phyloP scores from a whole-genome alignment of 2,113 vertebrate genomes.

The Chascanopsetta lugubris region DNA sequence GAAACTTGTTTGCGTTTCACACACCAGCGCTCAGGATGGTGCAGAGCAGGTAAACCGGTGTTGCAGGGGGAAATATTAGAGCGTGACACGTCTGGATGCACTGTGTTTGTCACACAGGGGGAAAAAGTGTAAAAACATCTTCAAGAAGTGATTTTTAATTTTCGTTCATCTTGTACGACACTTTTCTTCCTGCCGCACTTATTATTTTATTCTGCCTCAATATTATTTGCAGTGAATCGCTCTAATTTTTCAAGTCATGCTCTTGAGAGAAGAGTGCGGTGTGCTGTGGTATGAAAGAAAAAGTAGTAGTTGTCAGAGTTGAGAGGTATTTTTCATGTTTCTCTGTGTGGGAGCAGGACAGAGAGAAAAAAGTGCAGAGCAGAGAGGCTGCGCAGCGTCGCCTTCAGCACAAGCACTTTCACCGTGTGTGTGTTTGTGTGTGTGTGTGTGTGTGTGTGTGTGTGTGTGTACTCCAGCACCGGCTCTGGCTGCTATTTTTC shows the following conservation, averaged over 20 bases:
- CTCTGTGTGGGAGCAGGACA: conserved; percentile 15
- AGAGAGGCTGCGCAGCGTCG: conserved; percentile 10
- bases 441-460: too few species aligned
- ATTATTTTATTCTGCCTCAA: too few species aligned
- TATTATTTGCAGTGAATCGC: conserved; percentile 12
- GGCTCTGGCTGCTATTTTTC: conserved; percentile 33
- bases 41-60: not conserved
- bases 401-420: conserved; percentile 22
- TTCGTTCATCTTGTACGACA: too few species aligned
- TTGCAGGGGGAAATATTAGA: too few species aligned
- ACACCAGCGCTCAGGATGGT: not conserved
- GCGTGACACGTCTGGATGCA: not conserved
- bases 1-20: not conserved
- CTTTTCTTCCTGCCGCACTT: too few species aligned
- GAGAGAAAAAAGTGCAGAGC: conserved; percentile 21
- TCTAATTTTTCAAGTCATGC: conserved; percentile 33
- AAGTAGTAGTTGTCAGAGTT: conserved; percentile 4
- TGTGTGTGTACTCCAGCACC: too few species aligned
- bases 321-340: not conserved
- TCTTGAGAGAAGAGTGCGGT: not conserved
- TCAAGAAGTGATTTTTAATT: not conserved
- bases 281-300: not conserved
- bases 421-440: too few species aligned
- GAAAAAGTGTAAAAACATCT: not conserved
- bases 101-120: not conserved